Evolutionary conservation across 2,888 invertebrate genomes (phyloP).

Genomic region (Steinernema hermaphroditum): DNA sequence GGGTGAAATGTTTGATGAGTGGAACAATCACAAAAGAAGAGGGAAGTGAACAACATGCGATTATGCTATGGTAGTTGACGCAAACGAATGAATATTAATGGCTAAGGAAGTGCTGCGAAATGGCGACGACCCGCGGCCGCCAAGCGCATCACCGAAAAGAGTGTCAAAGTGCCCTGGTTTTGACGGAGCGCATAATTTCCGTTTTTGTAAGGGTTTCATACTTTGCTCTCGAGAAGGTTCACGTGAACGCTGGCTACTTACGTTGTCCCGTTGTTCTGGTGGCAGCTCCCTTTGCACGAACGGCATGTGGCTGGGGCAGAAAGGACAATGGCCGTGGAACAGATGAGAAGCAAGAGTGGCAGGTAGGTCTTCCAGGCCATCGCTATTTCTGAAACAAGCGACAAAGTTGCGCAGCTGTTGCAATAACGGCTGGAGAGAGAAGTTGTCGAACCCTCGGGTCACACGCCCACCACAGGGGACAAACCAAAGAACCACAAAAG

Average conservation of each 20-base stretch:
- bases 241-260: not conserved
- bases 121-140: not conserved
- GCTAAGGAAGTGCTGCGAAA: too few species aligned
- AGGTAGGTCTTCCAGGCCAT: not conserved
- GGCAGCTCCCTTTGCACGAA: slow-evolving; percentile 18
- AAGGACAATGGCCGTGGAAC: not conserved
- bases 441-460: not conserved
- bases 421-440: not conserved
- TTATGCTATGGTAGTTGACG: not conserved
- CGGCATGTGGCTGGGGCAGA: slow-evolving; percentile 20
- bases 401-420: not conserved
- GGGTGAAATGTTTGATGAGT: not conserved
- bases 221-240: too few species aligned
- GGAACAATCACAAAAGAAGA: slow-evolving; percentile 14
- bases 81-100: slow-evolving; percentile 11
- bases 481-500: slow-evolving; percentile 20
- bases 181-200: not conserved
- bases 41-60: not conserved
- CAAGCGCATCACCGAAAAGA: too few species aligned
- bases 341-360: not conserved
- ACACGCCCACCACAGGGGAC: not conserved
- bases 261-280: slow-evolving; percentile 26
- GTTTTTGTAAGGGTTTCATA: not conserved
- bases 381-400: not conserved
- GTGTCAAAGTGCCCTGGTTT: too few species aligned